Base-by-base conservation (phyloP, 2,888 invertebrate species). In the Muschampia plurimacula region DNA sequence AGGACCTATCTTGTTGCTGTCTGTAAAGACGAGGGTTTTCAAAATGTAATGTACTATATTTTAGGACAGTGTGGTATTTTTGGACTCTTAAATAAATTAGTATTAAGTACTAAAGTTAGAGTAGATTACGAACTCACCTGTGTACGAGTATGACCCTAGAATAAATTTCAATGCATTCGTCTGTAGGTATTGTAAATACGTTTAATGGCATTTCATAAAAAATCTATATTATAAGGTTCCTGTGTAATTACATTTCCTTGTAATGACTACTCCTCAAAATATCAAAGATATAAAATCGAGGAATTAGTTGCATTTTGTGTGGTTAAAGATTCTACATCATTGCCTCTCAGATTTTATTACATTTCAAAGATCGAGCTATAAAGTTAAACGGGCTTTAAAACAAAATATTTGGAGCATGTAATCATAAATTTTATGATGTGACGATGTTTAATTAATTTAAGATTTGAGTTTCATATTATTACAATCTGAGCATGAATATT, bases 361-460 rank as follows among this genome's bases (percentile, higher is more conserved):
- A 63, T 82, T 88, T 87, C 87, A 86, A 90, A 87, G 83, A 84
- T 79, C 75, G 77, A 79, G 84, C 86, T 83, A 85, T 83, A 82
- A 83, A 84, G 76, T 77, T 82, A 83, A 83, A 84, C 75, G 78
- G 83, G 84, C 83, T 83, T 76, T 73, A 77, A 80, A 78, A 78
- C 74, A 74, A 79, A 79, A 77, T 76, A 79, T 79, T 74, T 78
- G 74, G 81, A 79, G 78, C 83, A 82, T 82, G 81, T 84, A 81
- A 84, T 82, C 81, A 75, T 71, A 79, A 81, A 81, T 77, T 84
- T 87, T 83, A 86, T 83, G 78, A 86, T 74, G 85, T 86, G 86
- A 79, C 83, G 86, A 87, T 82, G 86, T 80, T 75, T 79, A 76
- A 75, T 76, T 79, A 81, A 83, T 83, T 84, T 84, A 44, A 32